Evolutionary conservation across 1,140 invertebrate species (phyloP).

Genomic region (Physella acuta): DNA sequence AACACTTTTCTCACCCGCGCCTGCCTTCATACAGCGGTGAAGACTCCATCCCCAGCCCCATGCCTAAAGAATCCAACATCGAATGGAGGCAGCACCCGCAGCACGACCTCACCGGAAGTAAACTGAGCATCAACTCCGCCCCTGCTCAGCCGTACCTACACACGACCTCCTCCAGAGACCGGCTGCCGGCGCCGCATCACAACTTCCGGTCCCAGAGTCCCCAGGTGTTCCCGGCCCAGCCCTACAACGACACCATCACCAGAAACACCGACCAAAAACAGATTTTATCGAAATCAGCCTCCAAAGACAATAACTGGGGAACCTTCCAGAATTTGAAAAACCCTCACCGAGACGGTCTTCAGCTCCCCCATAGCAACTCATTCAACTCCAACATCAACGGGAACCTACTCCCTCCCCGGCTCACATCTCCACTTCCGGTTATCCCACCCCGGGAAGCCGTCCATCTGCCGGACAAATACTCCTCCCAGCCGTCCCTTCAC

Average conservation of each 20-base stretch:
- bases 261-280: not conserved
- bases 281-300: too few relatives aligned
- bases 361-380: too few relatives aligned
- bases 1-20: not conserved
- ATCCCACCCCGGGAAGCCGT: constrained; percentile 4
- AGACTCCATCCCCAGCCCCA: constrained; percentile 5
- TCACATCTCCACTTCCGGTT: not conserved
- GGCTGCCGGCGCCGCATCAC: not conserved
- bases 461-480: not conserved
- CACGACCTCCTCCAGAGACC: constrained; percentile 5
- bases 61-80: not conserved
- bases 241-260: not conserved
- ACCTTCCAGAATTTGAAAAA: too few relatives aligned
- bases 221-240: not conserved
- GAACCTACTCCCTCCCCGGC: not conserved
- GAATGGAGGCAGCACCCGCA: constrained; percentile 3
- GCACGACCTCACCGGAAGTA: not conserved
- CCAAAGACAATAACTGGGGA: too few relatives aligned
- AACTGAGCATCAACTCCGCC: not conserved
- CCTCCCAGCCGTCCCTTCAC: not conserved
- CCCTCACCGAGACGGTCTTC: too few relatives aligned
- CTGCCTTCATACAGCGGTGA: not conserved
- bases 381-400: too few relatives aligned
- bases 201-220: not conserved
- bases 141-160: not conserved